Conservation (phyloP, 1,140 invertebrate species). For the Lepidurus arcticus region DNA sequence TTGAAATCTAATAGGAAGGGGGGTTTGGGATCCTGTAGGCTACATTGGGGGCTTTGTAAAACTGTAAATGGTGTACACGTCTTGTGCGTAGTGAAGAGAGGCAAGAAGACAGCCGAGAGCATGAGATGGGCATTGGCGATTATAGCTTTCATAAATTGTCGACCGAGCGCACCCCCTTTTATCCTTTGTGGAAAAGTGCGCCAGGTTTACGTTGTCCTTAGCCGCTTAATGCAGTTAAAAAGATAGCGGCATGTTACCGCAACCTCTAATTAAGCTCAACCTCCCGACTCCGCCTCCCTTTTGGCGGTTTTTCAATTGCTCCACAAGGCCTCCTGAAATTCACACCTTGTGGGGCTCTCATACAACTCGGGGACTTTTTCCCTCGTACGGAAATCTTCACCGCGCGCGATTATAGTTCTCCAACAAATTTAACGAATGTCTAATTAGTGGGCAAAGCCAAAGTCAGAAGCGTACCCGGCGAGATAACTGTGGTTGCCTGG, state of each 20-base stretch:
- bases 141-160: slow-evolving; percentile 19
- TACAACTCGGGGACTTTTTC: background rate
- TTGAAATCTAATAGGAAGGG: background rate
- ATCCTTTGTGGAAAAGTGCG: background rate
- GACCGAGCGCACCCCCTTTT: background rate
- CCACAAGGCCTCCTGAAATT: slow-evolving; percentile 6
- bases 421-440: slow-evolving; percentile 16
- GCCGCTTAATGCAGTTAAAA: slow-evolving; percentile 14
- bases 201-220: background rate
- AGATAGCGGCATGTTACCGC: slow-evolving; percentile 20
- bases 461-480: slow-evolving; percentile 4
- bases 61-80: background rate
- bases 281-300: slow-evolving; percentile 16
- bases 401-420: background rate
- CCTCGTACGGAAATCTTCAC: background rate
- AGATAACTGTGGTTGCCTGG: background rate
- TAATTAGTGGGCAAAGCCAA: slow-evolving; percentile 15
- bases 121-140: slow-evolving; percentile 20
- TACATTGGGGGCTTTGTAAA: too few relatives aligned
- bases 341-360: slow-evolving; percentile 1
- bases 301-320: slow-evolving; percentile 21
- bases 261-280: slow-evolving; percentile 22
- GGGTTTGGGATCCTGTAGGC: background rate
- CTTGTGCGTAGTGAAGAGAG: background rate
- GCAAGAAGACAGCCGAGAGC: background rate